phyloP scores from a whole-genome alignment of 2,113 vertebrate species.

The Prionailurus bengalensis region DNA sequence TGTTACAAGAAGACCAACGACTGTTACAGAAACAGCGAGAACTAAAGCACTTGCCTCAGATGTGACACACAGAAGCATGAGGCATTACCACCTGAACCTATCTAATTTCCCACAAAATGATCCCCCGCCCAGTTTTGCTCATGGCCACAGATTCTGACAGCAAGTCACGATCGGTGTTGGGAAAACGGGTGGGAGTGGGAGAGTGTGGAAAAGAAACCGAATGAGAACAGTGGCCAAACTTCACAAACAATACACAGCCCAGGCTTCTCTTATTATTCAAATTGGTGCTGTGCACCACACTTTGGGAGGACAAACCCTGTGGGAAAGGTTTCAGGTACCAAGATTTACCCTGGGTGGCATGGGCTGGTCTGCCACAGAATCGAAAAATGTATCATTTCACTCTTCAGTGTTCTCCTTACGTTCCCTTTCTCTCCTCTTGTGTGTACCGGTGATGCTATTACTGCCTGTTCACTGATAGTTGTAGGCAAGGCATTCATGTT shows the following conservation, averaged over 20 bases:
- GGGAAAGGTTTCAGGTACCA: not conserved
- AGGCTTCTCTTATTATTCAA: constrained; percentile 50
- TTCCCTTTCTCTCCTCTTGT: constrained; percentile 66
- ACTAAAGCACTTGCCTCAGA: constrained; percentile 72
- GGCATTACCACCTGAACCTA: constrained; percentile 70
- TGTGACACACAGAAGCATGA: constrained; percentile 62
- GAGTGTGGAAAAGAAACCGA: constrained; percentile 33
- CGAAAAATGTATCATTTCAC: constrained; percentile 64
- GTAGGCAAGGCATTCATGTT: constrained; percentile 54
- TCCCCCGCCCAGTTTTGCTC: constrained; percentile 71
- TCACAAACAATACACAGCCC: constrained; percentile 26
- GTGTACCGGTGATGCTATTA: constrained; percentile 46
- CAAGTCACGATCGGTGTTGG: constrained; percentile 50
- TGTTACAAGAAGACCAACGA: constrained; percentile 65
- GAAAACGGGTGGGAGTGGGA: not conserved
- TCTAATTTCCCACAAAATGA: constrained; percentile 77
- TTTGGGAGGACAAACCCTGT: constrained; percentile 19
- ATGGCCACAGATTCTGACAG: constrained; percentile 59
- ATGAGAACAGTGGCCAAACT: constrained; percentile 31
- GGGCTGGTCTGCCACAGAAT: constrained; percentile 6
- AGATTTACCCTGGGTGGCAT: constrained; percentile 47
- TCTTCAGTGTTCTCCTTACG: constrained; percentile 59
- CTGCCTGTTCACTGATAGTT: not conserved
- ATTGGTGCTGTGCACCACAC: not conserved
- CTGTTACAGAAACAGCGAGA: constrained; percentile 73